Conservation (phyloP, 2,113 vertebrate species). For the Dicaeum eximium region DNA sequence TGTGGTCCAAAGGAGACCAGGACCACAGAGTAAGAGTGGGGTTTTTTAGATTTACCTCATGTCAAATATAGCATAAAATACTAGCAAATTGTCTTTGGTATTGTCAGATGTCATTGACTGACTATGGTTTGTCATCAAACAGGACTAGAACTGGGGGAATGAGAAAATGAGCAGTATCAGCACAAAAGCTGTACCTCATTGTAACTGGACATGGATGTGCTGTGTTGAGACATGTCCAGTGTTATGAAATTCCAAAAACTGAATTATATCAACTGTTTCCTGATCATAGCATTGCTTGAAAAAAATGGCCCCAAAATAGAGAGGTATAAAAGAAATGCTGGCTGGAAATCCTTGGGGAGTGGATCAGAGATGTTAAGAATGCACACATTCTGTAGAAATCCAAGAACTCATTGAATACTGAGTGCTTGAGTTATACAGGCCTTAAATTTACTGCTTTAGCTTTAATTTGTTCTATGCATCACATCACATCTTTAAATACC, state of each 20-base stretch:
- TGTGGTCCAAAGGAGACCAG: background rate
- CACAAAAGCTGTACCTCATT: background rate
- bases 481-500: background rate
- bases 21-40: background rate
- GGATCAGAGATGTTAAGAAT: background rate
- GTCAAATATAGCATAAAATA: background rate
- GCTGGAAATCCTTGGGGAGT: background rate
- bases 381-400: background rate
- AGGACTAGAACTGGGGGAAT: background rate
- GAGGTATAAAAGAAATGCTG: background rate
- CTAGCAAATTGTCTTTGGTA: background rate
- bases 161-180: background rate
- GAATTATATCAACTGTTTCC: slow-evolving; percentile 23
- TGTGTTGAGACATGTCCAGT: background rate
- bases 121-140: background rate
- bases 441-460: background rate
- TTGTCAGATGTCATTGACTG: background rate
- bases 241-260: background rate
- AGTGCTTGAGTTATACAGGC: background rate
- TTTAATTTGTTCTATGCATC: background rate
- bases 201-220: background rate
- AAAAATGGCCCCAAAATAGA: background rate
- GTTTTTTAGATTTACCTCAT: background rate
- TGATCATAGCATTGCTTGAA: background rate
- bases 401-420: background rate